Conservation (phyloP, 2,113 vertebrate species). For the Amblyopsis rosae region DNA sequence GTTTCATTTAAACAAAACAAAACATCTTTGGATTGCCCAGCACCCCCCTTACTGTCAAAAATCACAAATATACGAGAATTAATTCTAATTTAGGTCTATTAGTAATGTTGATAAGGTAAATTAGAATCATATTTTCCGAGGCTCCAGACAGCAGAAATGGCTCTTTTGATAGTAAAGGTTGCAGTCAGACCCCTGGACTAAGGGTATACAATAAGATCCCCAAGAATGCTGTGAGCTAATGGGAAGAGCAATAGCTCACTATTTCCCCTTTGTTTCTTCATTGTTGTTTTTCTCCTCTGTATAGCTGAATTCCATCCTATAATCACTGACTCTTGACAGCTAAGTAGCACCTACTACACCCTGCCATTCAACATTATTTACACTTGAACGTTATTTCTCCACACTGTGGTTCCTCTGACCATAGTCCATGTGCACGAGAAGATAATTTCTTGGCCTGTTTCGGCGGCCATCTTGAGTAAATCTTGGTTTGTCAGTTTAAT, state of each 20-base stretch:
- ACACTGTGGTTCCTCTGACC: slow-evolving; percentile 67
- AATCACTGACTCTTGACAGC: slow-evolving; percentile 62
- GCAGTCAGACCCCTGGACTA: not conserved
- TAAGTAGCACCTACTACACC: slow-evolving; percentile 59
- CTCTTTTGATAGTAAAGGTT: no score
- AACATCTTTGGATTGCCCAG: no score
- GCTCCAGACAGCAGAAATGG: no score
- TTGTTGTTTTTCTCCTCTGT: slow-evolving; percentile 22
- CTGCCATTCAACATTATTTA: slow-evolving; percentile 78
- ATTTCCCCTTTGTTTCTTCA: slow-evolving; percentile 13
- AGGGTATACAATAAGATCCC: not conserved
- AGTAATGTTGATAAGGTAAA: no score
- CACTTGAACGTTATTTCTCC: slow-evolving; percentile 46
- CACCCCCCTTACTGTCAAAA: no score
- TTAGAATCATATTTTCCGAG: no score
- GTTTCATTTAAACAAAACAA: no score
- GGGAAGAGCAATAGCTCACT: slow-evolving; percentile 8
- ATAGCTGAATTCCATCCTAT: slow-evolving; percentile 37
- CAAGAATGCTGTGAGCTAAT: not conserved
- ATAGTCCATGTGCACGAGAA: slow-evolving; percentile 56
- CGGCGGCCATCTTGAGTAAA: slow-evolving; percentile 74
- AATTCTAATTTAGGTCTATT: no score
- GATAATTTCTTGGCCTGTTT: slow-evolving; percentile 61
- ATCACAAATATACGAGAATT: no score
- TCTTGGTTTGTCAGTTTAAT: slow-evolving; percentile 84